Percentiles rank a stretch among this genome's conserved stretches.
Evolutionary conservation across 2,797 vertebrate genomes (phyloP).

Genomic region (Gephyroberyx darwinii): DNA sequence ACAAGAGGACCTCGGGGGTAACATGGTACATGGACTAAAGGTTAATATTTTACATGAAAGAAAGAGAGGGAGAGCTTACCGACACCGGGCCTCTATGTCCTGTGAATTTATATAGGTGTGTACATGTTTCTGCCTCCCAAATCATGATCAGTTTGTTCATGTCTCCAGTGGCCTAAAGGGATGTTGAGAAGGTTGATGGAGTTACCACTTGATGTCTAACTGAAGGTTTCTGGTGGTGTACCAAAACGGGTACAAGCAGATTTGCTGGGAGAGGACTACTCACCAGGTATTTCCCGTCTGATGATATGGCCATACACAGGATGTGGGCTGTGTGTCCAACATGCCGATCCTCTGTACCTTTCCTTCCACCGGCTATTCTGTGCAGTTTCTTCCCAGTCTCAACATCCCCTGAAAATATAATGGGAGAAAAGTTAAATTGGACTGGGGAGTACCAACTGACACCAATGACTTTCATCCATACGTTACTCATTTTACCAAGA

Average conservation of each 20-base stretch:
- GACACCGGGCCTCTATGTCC: slow-evolving; percentile 92
- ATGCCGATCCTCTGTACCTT: slow-evolving; percentile 84
- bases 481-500: background rate
- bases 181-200: background rate
- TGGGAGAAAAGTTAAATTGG: background rate
- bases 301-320: slow-evolving; percentile 93
- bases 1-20: background rate
- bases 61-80: slow-evolving; percentile 76
- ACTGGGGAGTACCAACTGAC: background rate
- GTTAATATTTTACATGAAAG: background rate
- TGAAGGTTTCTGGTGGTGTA: background rate
- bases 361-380: slow-evolving; percentile 86
- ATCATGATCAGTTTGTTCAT: slow-evolving; percentile 93
- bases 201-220: slow-evolving; percentile 1
- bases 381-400: slow-evolving; percentile 89
- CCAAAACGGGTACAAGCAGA: background rate
- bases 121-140: slow-evolving; percentile 91
- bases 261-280: slow-evolving; percentile 22
- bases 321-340: slow-evolving; percentile 88
- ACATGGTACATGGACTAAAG: background rate
- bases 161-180: slow-evolving; percentile 90
- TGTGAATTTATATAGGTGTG: slow-evolving; percentile 89
- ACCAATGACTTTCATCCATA: background rate
- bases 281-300: slow-evolving; percentile 95
- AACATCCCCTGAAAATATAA: slow-evolving; percentile 85